A percentile compares a stretch with the other conserved stretches of the same genome.
phyloP scores from a whole-genome alignment of 1,140 invertebrate species.

The Helicoverpa armigera region DNA sequence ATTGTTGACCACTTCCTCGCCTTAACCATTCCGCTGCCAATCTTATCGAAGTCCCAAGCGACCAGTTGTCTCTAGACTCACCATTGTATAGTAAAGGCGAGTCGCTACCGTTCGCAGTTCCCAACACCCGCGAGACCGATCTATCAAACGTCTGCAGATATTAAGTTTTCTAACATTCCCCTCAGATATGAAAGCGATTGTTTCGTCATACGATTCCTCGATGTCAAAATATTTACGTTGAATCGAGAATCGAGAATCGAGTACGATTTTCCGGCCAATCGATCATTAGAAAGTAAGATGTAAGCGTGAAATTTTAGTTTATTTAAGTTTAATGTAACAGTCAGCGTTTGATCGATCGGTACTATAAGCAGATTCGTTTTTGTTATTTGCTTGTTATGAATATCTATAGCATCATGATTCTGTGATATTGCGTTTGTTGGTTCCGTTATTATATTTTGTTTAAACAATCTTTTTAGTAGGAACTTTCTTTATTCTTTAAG shows the following conservation, averaged over 20 bases:
- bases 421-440: conserved; percentile 15
- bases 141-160: conserved; percentile 74
- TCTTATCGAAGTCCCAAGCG: conserved; percentile 51
- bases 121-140: conserved; percentile 74
- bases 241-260: conserved; percentile 63
- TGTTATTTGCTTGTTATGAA: conserved; percentile 39
- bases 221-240: conserved; percentile 83
- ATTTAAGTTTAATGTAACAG: conserved; percentile 70
- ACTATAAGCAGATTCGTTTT: conserved; percentile 38
- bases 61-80: conserved; percentile 27
- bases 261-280: conserved; percentile 80
- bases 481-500: background rate
- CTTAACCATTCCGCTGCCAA: conserved; percentile 1
- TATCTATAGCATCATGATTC: conserved; percentile 28
- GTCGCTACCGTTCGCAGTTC: conserved; percentile 63
- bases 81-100: conserved; percentile 56
- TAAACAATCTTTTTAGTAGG: background rate
- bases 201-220: conserved; percentile 79
- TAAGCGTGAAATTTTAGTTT: conserved; percentile 78
- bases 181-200: conserved; percentile 77
- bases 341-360: conserved; percentile 68
- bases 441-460: background rate
- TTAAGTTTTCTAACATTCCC: conserved; percentile 70
- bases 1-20: too few relatives aligned
- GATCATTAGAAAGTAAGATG: conserved; percentile 82